A percentile compares a stretch with the other conserved stretches of the same genome.
Conservation (phyloP, 1,140 invertebrate genomes). For the Ooceraea biroi region DNA sequence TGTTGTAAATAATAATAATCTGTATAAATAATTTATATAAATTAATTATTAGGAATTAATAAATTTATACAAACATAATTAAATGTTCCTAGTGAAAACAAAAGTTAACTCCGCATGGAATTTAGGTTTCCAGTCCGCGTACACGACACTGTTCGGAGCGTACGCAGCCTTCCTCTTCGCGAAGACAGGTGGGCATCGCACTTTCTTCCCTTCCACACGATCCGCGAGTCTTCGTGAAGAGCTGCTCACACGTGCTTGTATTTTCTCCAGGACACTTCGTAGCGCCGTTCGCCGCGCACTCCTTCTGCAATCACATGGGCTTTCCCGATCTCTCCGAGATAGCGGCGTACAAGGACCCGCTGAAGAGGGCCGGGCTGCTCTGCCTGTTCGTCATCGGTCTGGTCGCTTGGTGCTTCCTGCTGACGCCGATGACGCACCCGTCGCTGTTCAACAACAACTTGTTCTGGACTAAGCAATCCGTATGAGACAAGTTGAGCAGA, state of each 20-base stretch:
- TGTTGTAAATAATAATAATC: no score
- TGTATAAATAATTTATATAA: no score
- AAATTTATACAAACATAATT: no score
- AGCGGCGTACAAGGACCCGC: conserved; percentile 88
- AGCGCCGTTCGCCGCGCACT: conserved; percentile 95
- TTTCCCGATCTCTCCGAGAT: conserved; percentile 95
- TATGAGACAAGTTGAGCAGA: conserved; percentile 62
- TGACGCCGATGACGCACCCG: conserved; percentile 93
- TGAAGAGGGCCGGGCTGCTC: conserved; percentile 89
- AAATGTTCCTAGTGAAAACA: no score
- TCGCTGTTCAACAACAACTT: conserved; percentile 91
- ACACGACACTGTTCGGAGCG: conserved; percentile 96
- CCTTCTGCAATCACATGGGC: conserved; percentile 98
- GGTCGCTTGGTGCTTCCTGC: conserved; percentile 91
- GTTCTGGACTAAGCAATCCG: conserved; percentile 85
- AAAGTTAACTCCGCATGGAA: conserved; percentile 65
- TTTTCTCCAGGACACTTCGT: conserved; percentile 92
- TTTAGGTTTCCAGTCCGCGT: conserved; percentile 95
- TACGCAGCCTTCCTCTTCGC: conserved; percentile 96
- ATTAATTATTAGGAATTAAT: no score
- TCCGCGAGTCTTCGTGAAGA: background rate
- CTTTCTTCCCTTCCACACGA: conserved; percentile 23
- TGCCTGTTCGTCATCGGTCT: conserved; percentile 92
- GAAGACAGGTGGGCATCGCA: conserved; percentile 88
- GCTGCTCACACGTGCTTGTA: conserved; percentile 6